phyloP scores from a whole-genome alignment of 2,888 invertebrate genomes.

The Hydroisotoma schaefferi region DNA sequence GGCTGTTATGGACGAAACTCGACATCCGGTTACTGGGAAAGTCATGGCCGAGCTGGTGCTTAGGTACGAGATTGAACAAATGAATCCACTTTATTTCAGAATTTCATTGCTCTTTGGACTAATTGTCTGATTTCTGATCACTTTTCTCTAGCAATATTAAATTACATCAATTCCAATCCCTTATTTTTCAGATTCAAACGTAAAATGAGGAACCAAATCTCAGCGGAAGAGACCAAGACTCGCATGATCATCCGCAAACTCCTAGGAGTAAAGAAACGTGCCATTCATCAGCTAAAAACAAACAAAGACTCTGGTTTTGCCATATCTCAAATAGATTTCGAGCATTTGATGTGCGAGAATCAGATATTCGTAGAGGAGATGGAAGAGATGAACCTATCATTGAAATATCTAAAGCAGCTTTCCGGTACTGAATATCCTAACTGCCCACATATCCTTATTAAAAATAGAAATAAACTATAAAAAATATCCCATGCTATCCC shows the following conservation, averaged over 20 bases:
- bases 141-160: no score
- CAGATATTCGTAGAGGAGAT: slow-evolving; percentile 25
- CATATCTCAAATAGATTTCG: slow-evolving; percentile 32
- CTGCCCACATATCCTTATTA: neutral
- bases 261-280: slow-evolving; percentile 18
- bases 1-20: slow-evolving; percentile 20
- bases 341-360: slow-evolving; percentile 26
- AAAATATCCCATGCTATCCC: neutral
- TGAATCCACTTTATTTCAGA: neutral
- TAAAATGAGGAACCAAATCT: slow-evolving; percentile 30
- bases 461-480: neutral
- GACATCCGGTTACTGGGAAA: slow-evolving; percentile 24
- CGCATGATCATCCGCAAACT: slow-evolving; percentile 28
- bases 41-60: slow-evolving; percentile 26
- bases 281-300: slow-evolving; percentile 21
- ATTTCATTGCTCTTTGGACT: no score
- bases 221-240: slow-evolving; percentile 28
- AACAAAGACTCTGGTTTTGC: slow-evolving; percentile 24
- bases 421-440: slow-evolving; percentile 10
- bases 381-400: slow-evolving; percentile 25
- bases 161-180: no score
- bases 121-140: no score
- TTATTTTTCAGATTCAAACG: slow-evolving; percentile 16
- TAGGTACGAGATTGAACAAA: slow-evolving; percentile 16
- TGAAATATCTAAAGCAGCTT: slow-evolving; percentile 27